Evolutionary conservation across 2,888 invertebrate genomes (phyloP).

Genomic region (Dynastes grantii): DNA sequence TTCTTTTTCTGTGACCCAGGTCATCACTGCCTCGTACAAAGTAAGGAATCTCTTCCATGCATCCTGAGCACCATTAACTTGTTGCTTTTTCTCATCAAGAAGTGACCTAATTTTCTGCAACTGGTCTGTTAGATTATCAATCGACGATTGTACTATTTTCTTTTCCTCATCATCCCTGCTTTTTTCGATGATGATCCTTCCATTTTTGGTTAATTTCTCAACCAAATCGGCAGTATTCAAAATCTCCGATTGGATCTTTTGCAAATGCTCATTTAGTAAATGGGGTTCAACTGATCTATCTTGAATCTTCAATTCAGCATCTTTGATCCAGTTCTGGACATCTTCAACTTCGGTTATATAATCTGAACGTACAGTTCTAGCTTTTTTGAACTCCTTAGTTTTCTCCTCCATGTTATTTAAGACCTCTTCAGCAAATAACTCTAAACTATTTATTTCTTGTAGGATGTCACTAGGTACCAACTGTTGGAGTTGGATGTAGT

Average conservation of each 20-base stretch:
- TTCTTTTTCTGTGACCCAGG: slow-evolving; percentile 89
- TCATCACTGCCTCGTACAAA: slow-evolving; percentile 85
- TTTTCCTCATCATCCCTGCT: slow-evolving; percentile 85
- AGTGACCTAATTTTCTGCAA: slow-evolving; percentile 83
- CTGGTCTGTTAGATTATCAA: slow-evolving; percentile 84
- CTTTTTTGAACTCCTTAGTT: slow-evolving; percentile 89
- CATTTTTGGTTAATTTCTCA: slow-evolving; percentile 85
- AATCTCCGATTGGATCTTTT: slow-evolving; percentile 84
- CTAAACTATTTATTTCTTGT: slow-evolving; percentile 87
- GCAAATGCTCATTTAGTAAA: slow-evolving; percentile 83
- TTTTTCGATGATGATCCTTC: slow-evolving; percentile 84
- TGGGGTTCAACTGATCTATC: slow-evolving; percentile 86
- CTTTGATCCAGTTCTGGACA: slow-evolving; percentile 87
- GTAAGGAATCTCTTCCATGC: slow-evolving; percentile 91
- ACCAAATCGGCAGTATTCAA: slow-evolving; percentile 82
- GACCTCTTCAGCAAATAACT: slow-evolving; percentile 85
- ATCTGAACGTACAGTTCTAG: slow-evolving; percentile 86
- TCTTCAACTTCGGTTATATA: slow-evolving; percentile 86
- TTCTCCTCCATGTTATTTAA: slow-evolving; percentile 89
- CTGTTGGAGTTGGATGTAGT: slow-evolving; percentile 78
- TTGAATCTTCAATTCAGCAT: slow-evolving; percentile 87
- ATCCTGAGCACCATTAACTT: slow-evolving; percentile 89
- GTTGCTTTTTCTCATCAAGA: slow-evolving; percentile 87
- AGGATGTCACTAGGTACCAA: slow-evolving; percentile 83
- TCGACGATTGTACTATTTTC: slow-evolving; percentile 82